These are phyloP conservation scores for Pammene aurita DNA, from an alignment of 2,888 invertebrate species.

Conservation along the genomic window DNA sequence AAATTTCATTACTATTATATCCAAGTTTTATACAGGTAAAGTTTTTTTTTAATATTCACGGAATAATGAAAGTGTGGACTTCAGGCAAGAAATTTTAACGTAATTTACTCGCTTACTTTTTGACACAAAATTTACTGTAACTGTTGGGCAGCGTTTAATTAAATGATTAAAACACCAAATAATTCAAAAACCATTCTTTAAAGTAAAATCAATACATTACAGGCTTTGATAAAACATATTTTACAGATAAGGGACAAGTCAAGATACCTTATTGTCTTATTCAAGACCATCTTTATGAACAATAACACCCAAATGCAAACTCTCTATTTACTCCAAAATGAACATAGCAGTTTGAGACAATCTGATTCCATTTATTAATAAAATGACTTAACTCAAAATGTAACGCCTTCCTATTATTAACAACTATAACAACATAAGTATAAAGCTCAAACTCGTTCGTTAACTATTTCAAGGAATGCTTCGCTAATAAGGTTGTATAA, in stretches of 20 bases:
- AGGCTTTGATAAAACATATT: too few species aligned
- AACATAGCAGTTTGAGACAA: constrained; percentile 1
- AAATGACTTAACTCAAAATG: not conserved
- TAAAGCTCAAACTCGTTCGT: not conserved
- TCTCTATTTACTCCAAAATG: not conserved
- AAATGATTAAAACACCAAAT: too few species aligned
- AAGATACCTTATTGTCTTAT: not conserved
- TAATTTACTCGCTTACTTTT: too few species aligned
- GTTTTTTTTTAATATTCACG: too few species aligned
- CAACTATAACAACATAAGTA: not conserved
- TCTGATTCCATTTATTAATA: not conserved
- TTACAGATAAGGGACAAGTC: not conserved
- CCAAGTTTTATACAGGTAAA: too few species aligned
- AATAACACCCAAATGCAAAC: not conserved
- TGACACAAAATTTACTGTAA: too few species aligned
- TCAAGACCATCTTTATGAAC: not conserved
- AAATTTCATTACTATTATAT: too few species aligned
- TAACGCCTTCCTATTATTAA: not conserved
- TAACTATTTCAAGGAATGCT: not conserved
- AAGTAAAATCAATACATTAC: too few species aligned
- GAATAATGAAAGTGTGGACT: too few species aligned
- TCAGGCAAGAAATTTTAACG: too few species aligned
- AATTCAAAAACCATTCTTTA: too few species aligned
- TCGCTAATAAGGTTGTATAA: not conserved
- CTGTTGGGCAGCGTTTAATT: too few species aligned